Evolutionary conservation across 2,888 invertebrate genomes (phyloP).

Genomic region (Drosophila merina): DNA sequence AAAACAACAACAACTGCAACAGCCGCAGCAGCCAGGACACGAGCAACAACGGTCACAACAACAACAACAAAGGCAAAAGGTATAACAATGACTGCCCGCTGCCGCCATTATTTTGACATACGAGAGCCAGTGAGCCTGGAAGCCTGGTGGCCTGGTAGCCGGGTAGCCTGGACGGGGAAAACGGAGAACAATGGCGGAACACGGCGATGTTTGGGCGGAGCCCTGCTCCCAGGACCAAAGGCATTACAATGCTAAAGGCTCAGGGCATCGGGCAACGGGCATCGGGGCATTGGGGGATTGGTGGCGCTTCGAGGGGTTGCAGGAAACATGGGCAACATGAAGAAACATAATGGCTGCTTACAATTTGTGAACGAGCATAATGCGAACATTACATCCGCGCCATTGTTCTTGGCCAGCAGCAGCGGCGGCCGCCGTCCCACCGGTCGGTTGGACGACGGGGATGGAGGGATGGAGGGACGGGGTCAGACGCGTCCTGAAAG

Average conservation of each 20-base stretch:
- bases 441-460: not conserved
- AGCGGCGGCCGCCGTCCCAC: slow-evolving; percentile 3
- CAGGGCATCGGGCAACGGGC: slow-evolving; percentile 13
- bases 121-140: slow-evolving; percentile 42
- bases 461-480: not conserved
- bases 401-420: slow-evolving; percentile 67
- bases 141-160: slow-evolving; percentile 20
- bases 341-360: slow-evolving; percentile 81
- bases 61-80: slow-evolving; percentile 18
- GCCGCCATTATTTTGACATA: slow-evolving; percentile 74
- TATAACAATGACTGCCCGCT: slow-evolving; percentile 55
- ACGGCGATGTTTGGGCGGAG: slow-evolving; percentile 52
- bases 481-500: not conserved
- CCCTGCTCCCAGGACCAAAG: slow-evolving; percentile 38
- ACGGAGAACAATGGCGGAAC: slow-evolving; percentile 42
- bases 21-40: slow-evolving; percentile 13
- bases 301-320: slow-evolving; percentile 13
- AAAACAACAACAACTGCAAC: slow-evolving; percentile 8
- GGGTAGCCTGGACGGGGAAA: not conserved
- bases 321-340: slow-evolving; percentile 63
- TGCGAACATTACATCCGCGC: slow-evolving; percentile 80
- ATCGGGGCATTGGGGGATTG: slow-evolving; percentile 17
- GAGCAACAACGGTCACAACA: slow-evolving; percentile 37
- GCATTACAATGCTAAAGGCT: slow-evolving; percentile 60
- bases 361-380: slow-evolving; percentile 80